A percentile compares a stretch with the other conserved stretches of the same genome.
Evolutionary conservation across 2,888 invertebrate species (phyloP).

Genomic region (Spicauda simplicius): DNA sequence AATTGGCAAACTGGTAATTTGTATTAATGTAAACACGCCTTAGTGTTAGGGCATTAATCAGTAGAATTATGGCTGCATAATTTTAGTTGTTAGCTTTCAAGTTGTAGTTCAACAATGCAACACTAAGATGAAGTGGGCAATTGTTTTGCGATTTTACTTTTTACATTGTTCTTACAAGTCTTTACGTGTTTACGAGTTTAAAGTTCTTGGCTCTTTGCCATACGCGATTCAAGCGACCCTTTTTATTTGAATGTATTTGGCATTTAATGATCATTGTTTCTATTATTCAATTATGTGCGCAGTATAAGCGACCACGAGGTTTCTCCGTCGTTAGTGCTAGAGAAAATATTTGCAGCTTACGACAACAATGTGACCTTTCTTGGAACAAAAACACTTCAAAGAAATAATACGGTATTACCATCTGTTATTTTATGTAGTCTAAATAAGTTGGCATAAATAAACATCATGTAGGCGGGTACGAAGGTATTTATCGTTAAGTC

Average conservation of each 20-base stretch:
- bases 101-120: conserved; percentile 23
- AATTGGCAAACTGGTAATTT: conserved; percentile 26
- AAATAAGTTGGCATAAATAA: conserved; percentile 31
- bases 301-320: conserved; percentile 9
- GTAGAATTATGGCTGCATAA: conserved; percentile 25
- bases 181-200: conserved; percentile 27
- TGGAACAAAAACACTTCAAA: conserved; percentile 11
- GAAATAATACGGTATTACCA: conserved; percentile 6
- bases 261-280: conserved; percentile 33
- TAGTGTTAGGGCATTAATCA: conserved; percentile 17
- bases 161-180: conserved; percentile 34
- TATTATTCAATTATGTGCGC: conserved; percentile 20
- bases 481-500: conserved; percentile 29
- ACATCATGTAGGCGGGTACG: conserved; percentile 20
- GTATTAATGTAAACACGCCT: conserved; percentile 22
- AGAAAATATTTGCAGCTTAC: conserved; percentile 11
- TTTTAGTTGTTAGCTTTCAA: conserved; percentile 40
- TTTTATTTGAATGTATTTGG: conserved; percentile 40
- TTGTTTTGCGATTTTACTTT: conserved; percentile 32
- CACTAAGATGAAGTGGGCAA: conserved; percentile 32
- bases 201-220: conserved; percentile 29
- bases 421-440: conserved; percentile 22
- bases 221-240: conserved; percentile 39
- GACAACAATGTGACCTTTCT: conserved; percentile 1
- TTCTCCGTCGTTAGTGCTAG: conserved; percentile 1